Evolutionary conservation across 2,113 vertebrate genomes (phyloP), one percentile per base, ranked within the genome.

Genomic region (Sula dactylatra): DNA sequence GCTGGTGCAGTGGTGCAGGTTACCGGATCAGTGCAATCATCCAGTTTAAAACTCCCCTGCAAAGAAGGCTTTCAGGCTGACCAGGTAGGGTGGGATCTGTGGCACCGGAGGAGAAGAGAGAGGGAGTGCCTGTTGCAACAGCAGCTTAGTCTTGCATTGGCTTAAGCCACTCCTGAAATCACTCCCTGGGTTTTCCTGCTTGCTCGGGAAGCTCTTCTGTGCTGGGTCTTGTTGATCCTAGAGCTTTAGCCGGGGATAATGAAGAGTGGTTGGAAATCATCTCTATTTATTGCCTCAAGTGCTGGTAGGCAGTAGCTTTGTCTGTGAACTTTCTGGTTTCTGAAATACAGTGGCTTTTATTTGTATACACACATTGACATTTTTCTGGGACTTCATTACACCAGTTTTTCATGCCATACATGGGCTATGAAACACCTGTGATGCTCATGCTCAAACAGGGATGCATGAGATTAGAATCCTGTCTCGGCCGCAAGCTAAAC

Each of bases 291-390:
- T 84, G 45, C 81, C 32, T 88, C 26, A 6, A 14, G 80, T 40
- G 80, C 70, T 71, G 58, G 25, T n/a, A 62, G 88, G 76, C 88
- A 22, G 76, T 18, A 32, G 79, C 50, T 25, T 47, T 6, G 7
- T 59, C n/a, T 59, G 76, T 4, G 5, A 42, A 10, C 40, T 67
- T 17, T 24, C 29, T 73, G 58, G 34, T 11, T 85, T 85, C 49
- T 77, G 82, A 49, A 16, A 4, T 25, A 12, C 16, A 10, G 56
- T 10, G 31, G 42, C 40, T 38, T 54, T 47, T 45, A 38, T 31
- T 40, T 54, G n/a, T 47, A 1, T 22, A 47, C 38, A 20, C 61
- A 8, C 49, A 3, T 4, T 15, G 67, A 13, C 7, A 0, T 4
- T 8, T 8, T 65, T 29, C 36, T 82, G 85, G 47, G 19, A 11